A percentile compares a stretch with the other conserved stretches of the same genome.
Evolutionary conservation across 2,113 vertebrate species (phyloP).

Genomic region (mouse (Mus musculus)): DNA sequence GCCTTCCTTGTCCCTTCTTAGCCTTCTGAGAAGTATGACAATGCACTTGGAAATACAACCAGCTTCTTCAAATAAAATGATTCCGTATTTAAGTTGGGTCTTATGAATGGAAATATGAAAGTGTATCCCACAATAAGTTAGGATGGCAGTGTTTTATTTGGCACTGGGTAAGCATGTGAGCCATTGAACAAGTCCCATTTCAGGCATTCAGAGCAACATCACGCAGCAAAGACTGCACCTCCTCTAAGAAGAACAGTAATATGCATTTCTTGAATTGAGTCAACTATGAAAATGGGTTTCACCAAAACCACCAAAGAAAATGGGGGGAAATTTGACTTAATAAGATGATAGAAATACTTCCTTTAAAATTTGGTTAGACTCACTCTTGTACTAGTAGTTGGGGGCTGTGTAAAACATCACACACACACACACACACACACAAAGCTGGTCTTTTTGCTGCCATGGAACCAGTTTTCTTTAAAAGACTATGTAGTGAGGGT

Average conservation of each 20-base stretch:
- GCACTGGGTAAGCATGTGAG: not conserved
- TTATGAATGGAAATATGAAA: not conserved
- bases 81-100: not conserved
- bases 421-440: not conserved
- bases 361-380: constrained; percentile 1
- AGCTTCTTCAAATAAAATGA: not conserved
- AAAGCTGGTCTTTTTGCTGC: not conserved
- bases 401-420: not conserved
- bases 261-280: constrained; percentile 7
- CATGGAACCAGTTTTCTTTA: not conserved
- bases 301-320: not conserved
- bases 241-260: not conserved
- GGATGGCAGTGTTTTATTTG: not conserved
- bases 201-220: not conserved
- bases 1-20: not conserved
- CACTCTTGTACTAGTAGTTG: not conserved
- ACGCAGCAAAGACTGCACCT: not conserved
- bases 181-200: not conserved
- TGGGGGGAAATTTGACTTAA: not conserved
- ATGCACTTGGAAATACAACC: not conserved
- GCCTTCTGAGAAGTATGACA: not conserved
- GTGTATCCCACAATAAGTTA: not conserved
- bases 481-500: not conserved
- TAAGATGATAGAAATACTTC: not conserved
- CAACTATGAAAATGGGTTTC: not conserved